phyloP scores from a whole-genome alignment of 2,888 invertebrate genomes.

The Dendrolimus houi region DNA sequence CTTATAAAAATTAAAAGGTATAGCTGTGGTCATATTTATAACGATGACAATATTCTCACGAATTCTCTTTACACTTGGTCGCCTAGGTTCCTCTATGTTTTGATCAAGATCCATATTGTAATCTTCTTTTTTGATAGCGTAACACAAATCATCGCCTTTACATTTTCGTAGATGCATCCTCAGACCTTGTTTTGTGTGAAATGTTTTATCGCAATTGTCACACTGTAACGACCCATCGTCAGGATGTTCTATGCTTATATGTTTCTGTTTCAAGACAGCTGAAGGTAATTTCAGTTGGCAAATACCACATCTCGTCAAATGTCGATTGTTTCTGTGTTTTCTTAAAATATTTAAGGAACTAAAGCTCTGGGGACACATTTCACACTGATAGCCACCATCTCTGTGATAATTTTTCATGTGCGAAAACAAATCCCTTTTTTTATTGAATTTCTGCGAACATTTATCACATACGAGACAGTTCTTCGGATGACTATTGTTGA shows the following conservation, averaged over 20 bases:
- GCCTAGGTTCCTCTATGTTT: slow-evolving; percentile 40
- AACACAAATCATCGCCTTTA: slow-evolving; percentile 38
- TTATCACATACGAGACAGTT: slow-evolving; percentile 61
- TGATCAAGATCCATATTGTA: slow-evolving; percentile 48
- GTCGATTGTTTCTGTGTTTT: slow-evolving; percentile 55
- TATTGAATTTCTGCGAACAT: slow-evolving; percentile 62
- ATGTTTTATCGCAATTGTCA: slow-evolving; percentile 52
- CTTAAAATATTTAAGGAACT: slow-evolving; percentile 54
- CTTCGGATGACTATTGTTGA: slow-evolving; percentile 58
- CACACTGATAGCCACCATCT: slow-evolving; percentile 62
- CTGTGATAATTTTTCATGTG: slow-evolving; percentile 65
- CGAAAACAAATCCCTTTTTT: slow-evolving; percentile 57
- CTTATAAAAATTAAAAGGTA: slow-evolving; percentile 66
- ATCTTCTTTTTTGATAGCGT: slow-evolving; percentile 47
- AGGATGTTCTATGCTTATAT: slow-evolving; percentile 58
- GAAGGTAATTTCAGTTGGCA: slow-evolving; percentile 58
- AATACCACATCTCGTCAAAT: slow-evolving; percentile 52
- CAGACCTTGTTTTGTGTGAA: slow-evolving; percentile 60
- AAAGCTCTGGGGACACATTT: slow-evolving; percentile 50
- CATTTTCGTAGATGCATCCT: slow-evolving; percentile 61
- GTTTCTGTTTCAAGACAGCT: slow-evolving; percentile 55
- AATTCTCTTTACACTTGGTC: slow-evolving; percentile 60
- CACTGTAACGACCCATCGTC: slow-evolving; percentile 59
- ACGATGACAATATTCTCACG: slow-evolving; percentile 58
- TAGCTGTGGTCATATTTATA: slow-evolving; percentile 65